phyloP scores from a whole-genome alignment of 1,140 invertebrate species.

The Cydia fagiglandana region DNA sequence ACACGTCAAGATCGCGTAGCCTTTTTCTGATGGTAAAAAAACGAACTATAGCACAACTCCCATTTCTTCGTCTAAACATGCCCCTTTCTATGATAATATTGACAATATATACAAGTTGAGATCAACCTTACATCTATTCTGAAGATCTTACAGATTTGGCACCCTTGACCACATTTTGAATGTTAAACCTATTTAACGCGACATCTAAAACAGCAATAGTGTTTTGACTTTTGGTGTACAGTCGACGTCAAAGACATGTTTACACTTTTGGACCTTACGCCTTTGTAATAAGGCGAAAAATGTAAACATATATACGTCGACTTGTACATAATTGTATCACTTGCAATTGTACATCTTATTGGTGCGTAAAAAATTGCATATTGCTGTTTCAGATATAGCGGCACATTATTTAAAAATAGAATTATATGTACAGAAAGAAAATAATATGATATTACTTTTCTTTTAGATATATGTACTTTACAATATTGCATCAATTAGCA shows the following conservation, averaged over 20 bases:
- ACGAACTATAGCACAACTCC: not conserved
- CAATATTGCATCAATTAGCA: slow-evolving; percentile 56
- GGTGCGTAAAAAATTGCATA: not conserved
- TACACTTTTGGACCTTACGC: too few species aligned
- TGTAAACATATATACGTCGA: too few species aligned
- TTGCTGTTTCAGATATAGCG: not conserved
- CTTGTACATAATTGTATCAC: not conserved
- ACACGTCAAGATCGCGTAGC: too few species aligned
- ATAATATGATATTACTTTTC: slow-evolving; percentile 42
- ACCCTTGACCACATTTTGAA: slow-evolving; percentile 67
- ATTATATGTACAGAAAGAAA: slow-evolving; percentile 4
- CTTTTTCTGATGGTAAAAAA: too few species aligned
- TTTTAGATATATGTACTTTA: slow-evolving; percentile 45
- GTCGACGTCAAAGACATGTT: too few species aligned
- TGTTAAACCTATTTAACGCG: not conserved
- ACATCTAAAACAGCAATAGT: not conserved
- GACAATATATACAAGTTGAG: slow-evolving; percentile 73
- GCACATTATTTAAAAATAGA: not conserved
- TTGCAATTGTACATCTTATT: not conserved
- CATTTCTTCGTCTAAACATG: slow-evolving; percentile 34
- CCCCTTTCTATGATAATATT: slow-evolving; percentile 56
- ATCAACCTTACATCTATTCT: slow-evolving; percentile 64
- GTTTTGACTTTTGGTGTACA: not conserved
- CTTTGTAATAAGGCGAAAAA: too few species aligned
- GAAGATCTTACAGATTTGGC: slow-evolving; percentile 72